These are phyloP conservation scores for Lordiphosa andalusiaca DNA, from an alignment of 2,888 invertebrate genomes.

Conservation along the genomic window DNA sequence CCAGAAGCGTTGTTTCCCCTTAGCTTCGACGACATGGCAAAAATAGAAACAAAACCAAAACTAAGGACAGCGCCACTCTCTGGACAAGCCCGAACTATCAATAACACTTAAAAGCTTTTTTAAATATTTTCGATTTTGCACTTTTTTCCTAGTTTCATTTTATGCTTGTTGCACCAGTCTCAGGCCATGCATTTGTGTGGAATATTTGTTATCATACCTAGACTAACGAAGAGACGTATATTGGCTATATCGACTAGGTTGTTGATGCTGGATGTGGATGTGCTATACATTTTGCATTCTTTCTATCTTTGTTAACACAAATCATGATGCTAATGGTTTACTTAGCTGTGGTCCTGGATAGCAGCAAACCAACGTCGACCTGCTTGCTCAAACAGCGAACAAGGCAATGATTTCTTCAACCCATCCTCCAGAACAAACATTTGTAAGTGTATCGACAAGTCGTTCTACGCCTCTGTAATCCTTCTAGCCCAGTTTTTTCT, in stretches of 20 bases:
- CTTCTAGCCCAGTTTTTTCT: slow-evolving; percentile 24
- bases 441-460: too few relatives aligned
- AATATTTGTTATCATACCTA: slow-evolving; percentile 50
- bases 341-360: not conserved
- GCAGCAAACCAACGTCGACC: not conserved
- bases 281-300: too few relatives aligned
- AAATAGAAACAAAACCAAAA: slow-evolving; percentile 40
- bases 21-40: slow-evolving; percentile 28
- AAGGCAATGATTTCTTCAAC: too few relatives aligned
- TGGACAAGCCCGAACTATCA: slow-evolving; percentile 57
- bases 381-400: too few relatives aligned
- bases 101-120: slow-evolving; percentile 73
- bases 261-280: too few relatives aligned
- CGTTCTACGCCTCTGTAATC: too few relatives aligned
- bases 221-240: too few relatives aligned
- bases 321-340: too few relatives aligned
- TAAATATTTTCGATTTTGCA: slow-evolving; percentile 53
- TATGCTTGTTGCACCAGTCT: slow-evolving; percentile 22
- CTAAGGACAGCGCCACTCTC: slow-evolving; percentile 36
- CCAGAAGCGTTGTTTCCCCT: slow-evolving; percentile 54
- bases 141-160: slow-evolving; percentile 19
- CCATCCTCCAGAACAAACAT: too few relatives aligned
- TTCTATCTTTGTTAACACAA: too few relatives aligned
- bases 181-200: slow-evolving; percentile 41
- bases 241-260: too few relatives aligned